Percentiles rank a stretch among this genome's conserved stretches.
These are phyloP conservation scores for Hylaea fasciaria DNA, from an alignment of 2,888 invertebrate genomes.

Conservation along the genomic window DNA sequence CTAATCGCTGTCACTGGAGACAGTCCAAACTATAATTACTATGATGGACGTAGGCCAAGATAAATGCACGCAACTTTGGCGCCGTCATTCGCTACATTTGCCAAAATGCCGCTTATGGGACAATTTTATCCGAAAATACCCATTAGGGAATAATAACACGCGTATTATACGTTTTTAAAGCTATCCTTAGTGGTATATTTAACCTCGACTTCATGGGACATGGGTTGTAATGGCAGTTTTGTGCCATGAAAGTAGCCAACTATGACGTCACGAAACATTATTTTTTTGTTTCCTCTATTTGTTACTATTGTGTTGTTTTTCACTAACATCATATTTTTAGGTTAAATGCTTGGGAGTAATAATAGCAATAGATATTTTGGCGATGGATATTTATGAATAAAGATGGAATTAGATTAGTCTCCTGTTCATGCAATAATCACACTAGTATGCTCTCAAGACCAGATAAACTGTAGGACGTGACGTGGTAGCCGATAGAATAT, in stretches of 20 bases:
- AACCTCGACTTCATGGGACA: slow-evolving; percentile 25
- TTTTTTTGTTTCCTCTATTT: background rate
- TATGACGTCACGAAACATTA: background rate
- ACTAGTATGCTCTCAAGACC: too few species aligned
- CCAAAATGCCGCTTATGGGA: slow-evolving; percentile 49
- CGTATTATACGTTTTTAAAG: slow-evolving; percentile 27
- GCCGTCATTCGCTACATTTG: slow-evolving; percentile 53
- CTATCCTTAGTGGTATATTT: slow-evolving; percentile 28
- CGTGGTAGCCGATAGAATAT: too few species aligned
- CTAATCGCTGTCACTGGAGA: slow-evolving; percentile 40
- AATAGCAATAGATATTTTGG: too few species aligned
- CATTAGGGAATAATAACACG: slow-evolving; percentile 38
- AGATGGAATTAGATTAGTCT: too few species aligned
- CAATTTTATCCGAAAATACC: slow-evolving; percentile 31
- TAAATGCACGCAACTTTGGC: slow-evolving; percentile 60
- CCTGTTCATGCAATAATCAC: too few species aligned
- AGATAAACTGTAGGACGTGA: too few species aligned
- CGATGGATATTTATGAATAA: too few species aligned
- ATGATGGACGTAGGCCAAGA: slow-evolving; percentile 64
- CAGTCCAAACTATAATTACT: slow-evolving; percentile 49
- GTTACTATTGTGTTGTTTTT: background rate
- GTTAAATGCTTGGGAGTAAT: background rate
- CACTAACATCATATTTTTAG: background rate
- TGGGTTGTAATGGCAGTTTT: slow-evolving; percentile 19
- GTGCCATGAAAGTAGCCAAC: slow-evolving; percentile 17